Conservation (phyloP, 2,888 invertebrate genomes). For the Muscina levida region DNA sequence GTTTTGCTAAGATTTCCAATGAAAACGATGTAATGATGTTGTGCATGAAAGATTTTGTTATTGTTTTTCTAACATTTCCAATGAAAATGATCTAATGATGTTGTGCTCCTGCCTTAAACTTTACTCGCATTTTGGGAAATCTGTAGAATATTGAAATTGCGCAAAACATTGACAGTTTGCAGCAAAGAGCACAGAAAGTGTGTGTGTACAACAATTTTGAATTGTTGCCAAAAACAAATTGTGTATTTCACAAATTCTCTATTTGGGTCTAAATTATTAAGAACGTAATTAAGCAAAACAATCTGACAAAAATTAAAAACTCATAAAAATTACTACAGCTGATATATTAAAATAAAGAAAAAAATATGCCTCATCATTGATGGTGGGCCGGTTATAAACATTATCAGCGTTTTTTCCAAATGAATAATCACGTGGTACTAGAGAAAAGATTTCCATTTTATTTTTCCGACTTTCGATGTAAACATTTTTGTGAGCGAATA, state of each 20-base stretch:
- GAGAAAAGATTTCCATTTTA: not conserved
- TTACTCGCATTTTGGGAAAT: conserved; percentile 35
- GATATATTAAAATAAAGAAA: no score
- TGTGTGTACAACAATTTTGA: conserved; percentile 38
- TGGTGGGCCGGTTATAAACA: not conserved
- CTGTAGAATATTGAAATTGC: conserved; percentile 52
- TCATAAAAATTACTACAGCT: not conserved
- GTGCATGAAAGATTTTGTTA: conserved; percentile 21
- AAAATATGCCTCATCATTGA: not conserved
- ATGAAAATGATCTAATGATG: no score
- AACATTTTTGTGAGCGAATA: not conserved
- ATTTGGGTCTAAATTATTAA: conserved; percentile 63
- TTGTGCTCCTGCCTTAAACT: no score
- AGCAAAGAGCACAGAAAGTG: not conserved
- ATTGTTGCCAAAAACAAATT: conserved; percentile 61
- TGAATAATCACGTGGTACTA: not conserved
- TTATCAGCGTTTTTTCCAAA: no score
- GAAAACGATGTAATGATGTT: conserved; percentile 20
- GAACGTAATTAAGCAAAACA: conserved; percentile 39
- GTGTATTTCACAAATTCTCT: conserved; percentile 40
- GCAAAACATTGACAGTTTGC: conserved; percentile 35
- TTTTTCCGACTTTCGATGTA: conserved; percentile 3
- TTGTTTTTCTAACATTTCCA: conserved; percentile 10
- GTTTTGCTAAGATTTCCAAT: not conserved
- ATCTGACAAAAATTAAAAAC: conserved; percentile 39